These are phyloP conservation scores for Apamea anceps DNA, from an alignment of 2,888 invertebrate species.

Conservation along the genomic window DNA sequence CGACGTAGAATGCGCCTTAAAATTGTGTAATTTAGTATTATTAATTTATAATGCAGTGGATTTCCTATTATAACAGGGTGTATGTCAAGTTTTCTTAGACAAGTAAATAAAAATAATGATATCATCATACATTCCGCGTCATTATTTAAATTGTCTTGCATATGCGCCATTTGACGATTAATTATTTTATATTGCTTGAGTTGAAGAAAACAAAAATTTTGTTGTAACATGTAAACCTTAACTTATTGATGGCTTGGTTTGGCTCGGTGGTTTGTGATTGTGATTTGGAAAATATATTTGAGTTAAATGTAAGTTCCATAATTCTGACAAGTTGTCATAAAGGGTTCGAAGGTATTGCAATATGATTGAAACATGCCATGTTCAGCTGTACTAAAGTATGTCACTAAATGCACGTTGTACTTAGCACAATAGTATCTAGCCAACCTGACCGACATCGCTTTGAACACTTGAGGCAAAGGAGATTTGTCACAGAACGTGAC, in stretches of 20 bases:
- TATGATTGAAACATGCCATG: neutral
- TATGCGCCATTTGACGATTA: neutral
- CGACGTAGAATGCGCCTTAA: neutral
- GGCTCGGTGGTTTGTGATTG: too few species aligned
- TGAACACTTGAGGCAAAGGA: neutral
- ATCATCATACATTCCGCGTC: neutral
- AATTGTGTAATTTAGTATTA: conserved; percentile 2
- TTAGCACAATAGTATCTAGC: conserved; percentile 18
- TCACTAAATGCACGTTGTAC: conserved; percentile 1
- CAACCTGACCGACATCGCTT: conserved; percentile 32
- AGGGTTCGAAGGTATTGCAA: too few species aligned
- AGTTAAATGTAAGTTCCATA: neutral
- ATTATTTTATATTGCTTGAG: neutral
- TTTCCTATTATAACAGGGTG: neutral
- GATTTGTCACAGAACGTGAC: conserved; percentile 44
- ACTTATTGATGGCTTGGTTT: neutral
- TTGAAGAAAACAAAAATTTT: neutral
- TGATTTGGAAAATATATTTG: neutral
- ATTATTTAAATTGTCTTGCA: neutral
- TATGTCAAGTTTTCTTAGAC: neutral
- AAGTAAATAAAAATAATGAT: conserved; percentile 2
- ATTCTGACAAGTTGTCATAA: too few species aligned
- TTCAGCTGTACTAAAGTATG: conserved; percentile 5
- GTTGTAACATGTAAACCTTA: neutral
- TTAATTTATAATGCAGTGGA: neutral